Percentiles rank a stretch among this genome's conserved stretches.
Evolutionary conservation across 1,140 invertebrate species (phyloP).

Genomic region (Homalodisca vitripennis): DNA sequence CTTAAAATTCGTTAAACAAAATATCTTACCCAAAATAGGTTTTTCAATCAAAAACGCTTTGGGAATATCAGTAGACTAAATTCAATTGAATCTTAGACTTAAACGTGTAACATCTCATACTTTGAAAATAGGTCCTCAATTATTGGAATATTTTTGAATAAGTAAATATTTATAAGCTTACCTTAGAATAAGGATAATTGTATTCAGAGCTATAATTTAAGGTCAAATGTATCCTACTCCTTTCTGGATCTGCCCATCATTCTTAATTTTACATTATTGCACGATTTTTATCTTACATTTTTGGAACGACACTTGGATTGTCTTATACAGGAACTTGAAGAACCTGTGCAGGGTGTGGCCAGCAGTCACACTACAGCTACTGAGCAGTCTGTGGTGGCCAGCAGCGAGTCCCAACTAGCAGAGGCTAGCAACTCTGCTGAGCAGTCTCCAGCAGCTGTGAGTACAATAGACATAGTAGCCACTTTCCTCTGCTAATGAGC

Average conservation of each 20-base stretch:
- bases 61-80: no score
- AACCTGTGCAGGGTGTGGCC: neutral
- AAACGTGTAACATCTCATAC: no score
- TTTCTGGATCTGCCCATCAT: neutral
- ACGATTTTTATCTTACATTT: neutral
- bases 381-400: slow-evolving; percentile 21
- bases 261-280: neutral
- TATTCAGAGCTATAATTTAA: no score
- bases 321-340: slow-evolving; percentile 8
- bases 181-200: neutral
- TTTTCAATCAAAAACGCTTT: no score
- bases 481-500: no score
- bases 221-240: no score
- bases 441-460: neutral
- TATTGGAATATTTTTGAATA: neutral
- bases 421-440: slow-evolving; percentile 16
- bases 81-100: no score
- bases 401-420: slow-evolving; percentile 22
- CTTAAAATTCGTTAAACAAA: no score
- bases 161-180: neutral
- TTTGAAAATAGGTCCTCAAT: no score
- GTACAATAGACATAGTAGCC: no score
- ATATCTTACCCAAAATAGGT: no score
- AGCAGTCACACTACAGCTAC: neutral
- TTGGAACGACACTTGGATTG: neutral